Conservation (phyloP, 2,113 vertebrate species). For the Vulpes ferrilata region DNA sequence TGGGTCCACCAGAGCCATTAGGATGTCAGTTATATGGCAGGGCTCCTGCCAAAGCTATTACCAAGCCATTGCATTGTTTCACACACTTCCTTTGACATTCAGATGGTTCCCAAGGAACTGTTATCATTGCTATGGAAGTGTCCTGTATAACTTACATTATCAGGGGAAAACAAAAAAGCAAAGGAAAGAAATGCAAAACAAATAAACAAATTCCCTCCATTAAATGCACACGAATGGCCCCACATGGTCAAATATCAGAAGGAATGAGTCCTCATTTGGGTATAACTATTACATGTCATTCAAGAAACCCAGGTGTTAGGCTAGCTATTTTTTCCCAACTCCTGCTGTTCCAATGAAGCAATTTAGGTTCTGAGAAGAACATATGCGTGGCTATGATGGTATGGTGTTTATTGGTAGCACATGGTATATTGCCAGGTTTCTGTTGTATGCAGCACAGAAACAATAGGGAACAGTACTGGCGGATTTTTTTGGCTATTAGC, state of each 20-base stretch:
- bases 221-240: constrained; percentile 43
- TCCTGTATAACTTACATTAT: constrained; percentile 63
- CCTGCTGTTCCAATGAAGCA: constrained; percentile 56
- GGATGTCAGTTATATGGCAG: constrained; percentile 37
- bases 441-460: background rate
- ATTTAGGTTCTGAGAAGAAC: constrained; percentile 18
- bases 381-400: background rate
- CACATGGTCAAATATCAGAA: constrained; percentile 66
- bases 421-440: constrained; percentile 27
- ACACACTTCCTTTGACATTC: background rate
- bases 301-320: constrained; percentile 48
- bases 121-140: constrained; percentile 57
- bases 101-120: constrained; percentile 64
- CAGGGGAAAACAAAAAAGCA: constrained; percentile 63
- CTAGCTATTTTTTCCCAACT: constrained; percentile 58
- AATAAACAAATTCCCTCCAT: constrained; percentile 41
- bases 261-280: constrained; percentile 59
- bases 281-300: constrained; percentile 45
- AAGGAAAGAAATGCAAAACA: constrained; percentile 61
- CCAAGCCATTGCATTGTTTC: constrained; percentile 71
- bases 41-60: constrained; percentile 67
- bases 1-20: constrained; percentile 74
- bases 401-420: constrained; percentile 16
- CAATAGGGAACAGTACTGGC: constrained; percentile 18
- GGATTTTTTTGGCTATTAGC: constrained; percentile 25